Evolutionary conservation across 1,140 invertebrate species (phyloP).

Genomic region (Oscheius sp.): DNA sequence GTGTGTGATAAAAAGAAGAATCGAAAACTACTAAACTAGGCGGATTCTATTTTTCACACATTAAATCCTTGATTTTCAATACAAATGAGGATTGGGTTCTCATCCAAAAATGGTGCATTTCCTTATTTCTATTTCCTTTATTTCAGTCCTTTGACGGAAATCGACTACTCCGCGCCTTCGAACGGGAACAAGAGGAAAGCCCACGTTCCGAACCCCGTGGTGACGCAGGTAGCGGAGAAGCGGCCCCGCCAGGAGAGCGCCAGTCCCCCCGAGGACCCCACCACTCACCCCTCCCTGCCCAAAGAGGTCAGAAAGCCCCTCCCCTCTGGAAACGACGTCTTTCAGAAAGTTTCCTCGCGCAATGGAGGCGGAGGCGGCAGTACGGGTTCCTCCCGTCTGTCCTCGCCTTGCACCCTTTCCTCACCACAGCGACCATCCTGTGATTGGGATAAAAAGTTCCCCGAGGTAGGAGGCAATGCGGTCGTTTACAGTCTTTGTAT

Average conservation of each 20-base stretch:
- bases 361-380: background rate
- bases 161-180: slow-evolving; percentile 6
- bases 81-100: no score
- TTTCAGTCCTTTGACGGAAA: background rate
- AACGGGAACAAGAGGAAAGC: slow-evolving; percentile 11
- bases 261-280: slow-evolving; percentile 19
- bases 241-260: slow-evolving; percentile 5
- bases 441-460: slow-evolving; percentile 20
- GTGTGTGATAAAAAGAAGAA: no score
- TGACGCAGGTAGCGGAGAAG: background rate
- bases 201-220: background rate
- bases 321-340: background rate
- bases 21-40: no score
- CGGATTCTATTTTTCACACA: no score
- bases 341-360: background rate
- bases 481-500: background rate
- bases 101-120: no score
- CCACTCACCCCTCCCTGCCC: slow-evolving; percentile 4
- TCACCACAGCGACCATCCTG: slow-evolving; percentile 19
- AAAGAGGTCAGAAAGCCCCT: slow-evolving; percentile 4
- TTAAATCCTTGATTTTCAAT: no score
- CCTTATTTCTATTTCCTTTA: background rate
- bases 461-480: background rate
- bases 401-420: slow-evolving; percentile 12
- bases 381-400: slow-evolving; percentile 7